Evolutionary conservation across 2,797 vertebrate genomes (phyloP).

Genomic region (Brachyrhaphis roseni): DNA sequence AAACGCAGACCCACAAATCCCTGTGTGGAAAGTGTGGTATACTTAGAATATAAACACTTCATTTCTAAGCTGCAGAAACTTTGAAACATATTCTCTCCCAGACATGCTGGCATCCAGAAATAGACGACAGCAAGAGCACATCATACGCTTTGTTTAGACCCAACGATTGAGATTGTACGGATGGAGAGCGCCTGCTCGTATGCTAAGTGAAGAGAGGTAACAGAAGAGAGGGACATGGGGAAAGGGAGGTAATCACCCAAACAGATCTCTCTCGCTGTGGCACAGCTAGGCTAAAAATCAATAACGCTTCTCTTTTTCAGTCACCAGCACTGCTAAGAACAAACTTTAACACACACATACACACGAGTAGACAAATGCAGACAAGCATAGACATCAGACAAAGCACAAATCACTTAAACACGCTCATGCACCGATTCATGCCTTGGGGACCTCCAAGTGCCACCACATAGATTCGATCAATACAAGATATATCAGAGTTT

Average conservation of each 20-base stretch:
- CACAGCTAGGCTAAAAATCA: slow-evolving; percentile 31
- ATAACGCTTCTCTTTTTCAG: slow-evolving; percentile 48
- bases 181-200: slow-evolving; percentile 50
- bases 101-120: slow-evolving; percentile 58
- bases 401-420: slow-evolving; percentile 54
- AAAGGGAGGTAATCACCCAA: slow-evolving; percentile 72
- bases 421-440: slow-evolving; percentile 40
- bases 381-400: slow-evolving; percentile 41
- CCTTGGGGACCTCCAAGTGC: slow-evolving; percentile 56
- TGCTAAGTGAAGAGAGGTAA: slow-evolving; percentile 62
- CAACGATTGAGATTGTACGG: slow-evolving; percentile 52
- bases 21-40: slow-evolving; percentile 44
- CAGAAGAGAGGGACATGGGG: slow-evolving; percentile 13
- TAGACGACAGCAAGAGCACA: slow-evolving; percentile 52
- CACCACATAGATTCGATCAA: slow-evolving; percentile 70
- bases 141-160: slow-evolving; percentile 62
- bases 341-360: slow-evolving; percentile 54
- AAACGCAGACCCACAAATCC: slow-evolving; percentile 39
- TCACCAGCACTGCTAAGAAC: slow-evolving; percentile 55
- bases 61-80: slow-evolving; percentile 55
- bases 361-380: slow-evolving; percentile 20
- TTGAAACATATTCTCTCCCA: slow-evolving; percentile 49
- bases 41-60: slow-evolving; percentile 58
- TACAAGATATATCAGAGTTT: slow-evolving; percentile 71
- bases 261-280: slow-evolving; percentile 73